phyloP scores from a whole-genome alignment of 2,888 invertebrate genomes.

The Lasioglossum lativentre region DNA sequence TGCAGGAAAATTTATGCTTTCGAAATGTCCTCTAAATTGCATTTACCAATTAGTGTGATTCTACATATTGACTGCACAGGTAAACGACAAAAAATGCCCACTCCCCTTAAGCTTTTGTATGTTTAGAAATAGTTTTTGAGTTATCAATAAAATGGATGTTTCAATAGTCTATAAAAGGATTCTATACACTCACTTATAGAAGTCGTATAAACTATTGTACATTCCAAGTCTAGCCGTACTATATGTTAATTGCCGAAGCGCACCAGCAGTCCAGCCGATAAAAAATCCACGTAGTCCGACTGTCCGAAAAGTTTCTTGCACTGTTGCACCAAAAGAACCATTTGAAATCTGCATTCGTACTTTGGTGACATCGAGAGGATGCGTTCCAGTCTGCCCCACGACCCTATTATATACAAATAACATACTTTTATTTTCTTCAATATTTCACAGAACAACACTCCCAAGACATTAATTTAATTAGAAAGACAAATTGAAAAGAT shows the following conservation, averaged over 20 bases:
- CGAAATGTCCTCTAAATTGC: conserved; percentile 60
- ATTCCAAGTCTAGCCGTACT: conserved; percentile 88
- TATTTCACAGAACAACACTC: background rate
- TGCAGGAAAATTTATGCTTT: conserved; percentile 64
- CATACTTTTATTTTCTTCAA: background rate
- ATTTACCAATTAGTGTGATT: background rate
- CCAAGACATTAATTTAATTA: background rate
- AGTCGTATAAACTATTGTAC: conserved; percentile 87
- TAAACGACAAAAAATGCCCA: no score
- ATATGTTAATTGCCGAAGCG: conserved; percentile 88
- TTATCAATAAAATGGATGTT: background rate
- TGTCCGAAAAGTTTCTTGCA: conserved; percentile 85
- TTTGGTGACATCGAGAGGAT: conserved; percentile 89
- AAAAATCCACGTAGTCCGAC: conserved; percentile 87
- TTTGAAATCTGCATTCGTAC: conserved; percentile 88
- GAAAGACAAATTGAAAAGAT: background rate
- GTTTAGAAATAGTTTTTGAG: background rate
- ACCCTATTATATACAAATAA: conserved; percentile 47
- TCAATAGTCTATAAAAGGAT: background rate
- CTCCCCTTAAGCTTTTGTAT: background rate
- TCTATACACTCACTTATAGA: conserved; percentile 37
- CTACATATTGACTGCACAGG: background rate
- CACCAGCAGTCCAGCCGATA: conserved; percentile 82
- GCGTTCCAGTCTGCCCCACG: conserved; percentile 85
- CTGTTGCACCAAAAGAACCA: conserved; percentile 68